Evolutionary conservation across 2,797 vertebrate species (phyloP).

Genomic region (Danio kyathit): DNA sequence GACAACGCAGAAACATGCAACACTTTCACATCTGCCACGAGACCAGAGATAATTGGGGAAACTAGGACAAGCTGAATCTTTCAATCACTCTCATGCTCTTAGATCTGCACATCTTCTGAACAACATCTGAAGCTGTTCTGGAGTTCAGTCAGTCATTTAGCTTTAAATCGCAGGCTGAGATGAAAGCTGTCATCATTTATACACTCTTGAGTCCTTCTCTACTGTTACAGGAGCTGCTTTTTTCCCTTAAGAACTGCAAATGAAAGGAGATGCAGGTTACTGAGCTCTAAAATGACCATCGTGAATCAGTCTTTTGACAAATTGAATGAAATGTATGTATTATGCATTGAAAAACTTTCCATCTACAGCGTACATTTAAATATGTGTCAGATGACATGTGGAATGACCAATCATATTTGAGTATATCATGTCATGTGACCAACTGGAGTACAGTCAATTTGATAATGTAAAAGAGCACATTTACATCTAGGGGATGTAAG

Average conservation of each 20-base stretch:
- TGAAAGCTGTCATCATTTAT: slow-evolving; percentile 7
- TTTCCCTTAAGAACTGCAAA: background rate
- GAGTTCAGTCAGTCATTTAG: slow-evolving; percentile 28
- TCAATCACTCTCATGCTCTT: slow-evolving; percentile 41
- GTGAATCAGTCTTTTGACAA: background rate
- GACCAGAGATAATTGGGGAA: slow-evolving; percentile 49
- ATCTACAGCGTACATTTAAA: background rate
- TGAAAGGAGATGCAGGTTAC: background rate
- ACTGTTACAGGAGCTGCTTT: background rate
- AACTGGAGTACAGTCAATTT: background rate
- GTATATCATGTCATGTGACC: background rate
- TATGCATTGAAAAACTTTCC: background rate
- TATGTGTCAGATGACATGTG: too few relatives aligned
- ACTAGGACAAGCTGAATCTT: slow-evolving; percentile 41
- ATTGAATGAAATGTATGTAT: background rate
- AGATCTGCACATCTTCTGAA: slow-evolving; percentile 32
- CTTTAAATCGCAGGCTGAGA: background rate
- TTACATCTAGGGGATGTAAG: background rate
- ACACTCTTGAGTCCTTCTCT: background rate
- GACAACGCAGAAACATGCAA: background rate
- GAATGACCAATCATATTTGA: background rate
- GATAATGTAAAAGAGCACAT: background rate
- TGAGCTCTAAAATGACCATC: background rate
- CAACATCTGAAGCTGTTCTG: slow-evolving; percentile 20
- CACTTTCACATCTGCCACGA: slow-evolving; percentile 30